These are phyloP conservation scores for Clinocottus analis DNA, from an alignment of 2,113 vertebrate species.

Conservation along the genomic window DNA sequence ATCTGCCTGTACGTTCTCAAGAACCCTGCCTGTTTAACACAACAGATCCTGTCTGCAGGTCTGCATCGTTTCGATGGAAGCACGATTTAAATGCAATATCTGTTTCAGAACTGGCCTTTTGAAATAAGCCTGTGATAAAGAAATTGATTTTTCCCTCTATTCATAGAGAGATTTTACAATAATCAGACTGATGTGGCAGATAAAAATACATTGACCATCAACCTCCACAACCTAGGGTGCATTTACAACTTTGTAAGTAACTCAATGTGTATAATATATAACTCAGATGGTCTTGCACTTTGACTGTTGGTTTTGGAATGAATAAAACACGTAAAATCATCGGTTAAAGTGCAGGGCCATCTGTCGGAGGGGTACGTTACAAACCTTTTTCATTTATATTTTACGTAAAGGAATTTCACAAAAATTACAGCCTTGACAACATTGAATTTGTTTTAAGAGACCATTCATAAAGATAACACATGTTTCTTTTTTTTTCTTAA, in stretches of 20 bases:
- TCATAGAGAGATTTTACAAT: background rate
- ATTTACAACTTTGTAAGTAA: background rate
- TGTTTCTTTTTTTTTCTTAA: background rate
- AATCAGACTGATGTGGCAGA: background rate
- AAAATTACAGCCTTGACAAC: background rate
- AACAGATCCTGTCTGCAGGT: background rate
- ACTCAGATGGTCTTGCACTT: too few relatives aligned
- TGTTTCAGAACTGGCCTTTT: background rate
- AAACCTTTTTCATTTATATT: too few relatives aligned
- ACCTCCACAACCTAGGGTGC: background rate
- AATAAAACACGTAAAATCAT: too few relatives aligned
- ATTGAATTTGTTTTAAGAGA: background rate
- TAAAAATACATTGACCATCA: background rate
- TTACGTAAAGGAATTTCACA: background rate
- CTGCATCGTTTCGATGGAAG: background rate
- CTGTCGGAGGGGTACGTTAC: too few relatives aligned
- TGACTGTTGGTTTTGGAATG: too few relatives aligned
- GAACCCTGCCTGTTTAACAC: background rate
- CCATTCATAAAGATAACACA: background rate
- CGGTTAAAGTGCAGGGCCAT: too few relatives aligned
- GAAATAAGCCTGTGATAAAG: too few relatives aligned
- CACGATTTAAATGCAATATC: background rate
- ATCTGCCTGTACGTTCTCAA: background rate
- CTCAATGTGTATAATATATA: too few relatives aligned
- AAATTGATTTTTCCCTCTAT: too few relatives aligned